Percentiles rank a stretch among this genome's conserved stretches.
Evolutionary conservation across 1,140 invertebrate species (phyloP).

Genomic region (Spodoptera frugiperda): DNA sequence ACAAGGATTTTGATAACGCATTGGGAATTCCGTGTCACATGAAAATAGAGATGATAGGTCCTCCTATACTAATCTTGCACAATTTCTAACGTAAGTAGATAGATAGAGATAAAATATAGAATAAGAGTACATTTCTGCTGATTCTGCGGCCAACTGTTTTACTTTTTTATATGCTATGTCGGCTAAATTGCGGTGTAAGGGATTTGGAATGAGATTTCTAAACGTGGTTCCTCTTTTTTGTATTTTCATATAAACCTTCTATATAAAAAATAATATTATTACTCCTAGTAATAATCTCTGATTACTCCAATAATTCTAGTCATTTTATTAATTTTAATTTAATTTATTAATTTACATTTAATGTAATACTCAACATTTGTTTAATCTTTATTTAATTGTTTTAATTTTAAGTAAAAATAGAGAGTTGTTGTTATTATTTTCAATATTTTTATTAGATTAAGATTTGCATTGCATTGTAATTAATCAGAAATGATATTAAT

Average conservation of each 20-base stretch:
- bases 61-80: constrained; percentile 71
- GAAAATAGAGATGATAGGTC: constrained; percentile 45
- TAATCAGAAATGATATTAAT: constrained; percentile 36
- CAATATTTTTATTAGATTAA: constrained; percentile 41
- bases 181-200: constrained; percentile 3
- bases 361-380: neutral
- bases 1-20: constrained; percentile 64
- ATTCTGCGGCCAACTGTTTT: constrained; percentile 61
- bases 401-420: neutral
- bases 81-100: constrained; percentile 81
- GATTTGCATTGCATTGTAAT: constrained; percentile 41
- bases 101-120: constrained; percentile 78
- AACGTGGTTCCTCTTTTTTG: constrained; percentile 9
- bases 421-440: constrained; percentile 26
- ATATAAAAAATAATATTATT: neutral
- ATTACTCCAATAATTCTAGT: neutral
- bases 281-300: neutral
- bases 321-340: constrained; percentile 15
- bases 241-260: constrained; percentile 21
- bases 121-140: constrained; percentile 47
- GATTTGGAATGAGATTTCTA: constrained; percentile 21
- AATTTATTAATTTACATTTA: neutral
- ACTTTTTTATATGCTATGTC: neutral
- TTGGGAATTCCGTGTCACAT: constrained; percentile 39
- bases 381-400: constrained; percentile 12